Percentiles rank a stretch among this genome's conserved stretches.
phyloP scores from a whole-genome alignment of 2,888 invertebrate genomes.

The Drosophila antonietae region DNA sequence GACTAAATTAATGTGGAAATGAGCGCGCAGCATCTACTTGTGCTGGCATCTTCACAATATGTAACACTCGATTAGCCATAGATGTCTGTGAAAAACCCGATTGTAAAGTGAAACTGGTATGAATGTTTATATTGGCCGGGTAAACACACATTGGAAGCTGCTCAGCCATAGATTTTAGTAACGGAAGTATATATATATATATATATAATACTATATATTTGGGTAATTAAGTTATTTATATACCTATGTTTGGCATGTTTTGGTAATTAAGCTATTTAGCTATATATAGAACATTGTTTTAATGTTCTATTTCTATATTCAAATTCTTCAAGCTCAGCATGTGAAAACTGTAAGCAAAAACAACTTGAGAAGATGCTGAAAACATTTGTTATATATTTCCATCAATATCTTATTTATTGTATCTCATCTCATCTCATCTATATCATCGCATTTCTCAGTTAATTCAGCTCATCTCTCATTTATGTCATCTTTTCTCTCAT shows the following conservation, averaged over 20 bases:
- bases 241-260: neutral
- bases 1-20: constrained; percentile 55
- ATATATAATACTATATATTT: neutral
- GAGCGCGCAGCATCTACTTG: constrained; percentile 28
- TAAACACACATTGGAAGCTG: constrained; percentile 24
- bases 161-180: neutral
- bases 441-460: too few species aligned
- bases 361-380: neutral
- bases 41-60: constrained; percentile 38
- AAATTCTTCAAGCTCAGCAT: neutral
- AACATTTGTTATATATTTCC: too few species aligned
- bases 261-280: neutral
- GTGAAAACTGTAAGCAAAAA: neutral
- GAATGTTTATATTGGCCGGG: neutral
- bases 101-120: neutral
- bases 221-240: neutral
- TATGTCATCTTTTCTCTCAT: too few species aligned
- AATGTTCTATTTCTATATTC: neutral
- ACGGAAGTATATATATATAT: constrained; percentile 4
- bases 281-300: neutral
- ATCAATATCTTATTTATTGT: too few species aligned
- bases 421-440: too few species aligned
- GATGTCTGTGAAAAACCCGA: constrained; percentile 16
- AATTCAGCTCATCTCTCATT: too few species aligned
- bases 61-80: constrained; percentile 29